These are phyloP conservation scores for Aegotheles bennettii DNA, from an alignment of 2,113 vertebrate species.

Conservation along the genomic window DNA sequence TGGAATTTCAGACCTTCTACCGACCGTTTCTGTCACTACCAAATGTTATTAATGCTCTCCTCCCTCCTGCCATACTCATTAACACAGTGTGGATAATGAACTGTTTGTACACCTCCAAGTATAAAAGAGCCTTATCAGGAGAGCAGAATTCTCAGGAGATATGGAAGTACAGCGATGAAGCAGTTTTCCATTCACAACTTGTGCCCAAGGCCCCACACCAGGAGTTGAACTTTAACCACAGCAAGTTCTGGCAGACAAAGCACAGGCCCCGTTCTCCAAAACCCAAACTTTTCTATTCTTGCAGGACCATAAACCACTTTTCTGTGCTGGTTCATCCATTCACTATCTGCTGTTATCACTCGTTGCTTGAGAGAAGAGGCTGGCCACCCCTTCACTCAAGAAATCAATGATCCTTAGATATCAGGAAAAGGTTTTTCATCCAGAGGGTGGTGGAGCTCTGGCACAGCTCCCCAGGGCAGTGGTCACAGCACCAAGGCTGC, in stretches of 20 bases:
- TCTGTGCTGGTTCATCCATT: too few relatives aligned
- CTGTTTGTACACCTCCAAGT: not conserved
- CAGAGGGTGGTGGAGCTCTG: too few relatives aligned
- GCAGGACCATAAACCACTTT: not conserved
- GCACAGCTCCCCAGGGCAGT: too few relatives aligned
- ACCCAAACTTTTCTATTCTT: too few relatives aligned
- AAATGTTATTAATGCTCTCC: not conserved
- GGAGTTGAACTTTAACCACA: not conserved
- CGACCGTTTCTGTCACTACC: not conserved
- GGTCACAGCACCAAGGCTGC: too few relatives aligned
- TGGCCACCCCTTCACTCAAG: too few relatives aligned
- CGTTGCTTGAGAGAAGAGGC: too few relatives aligned
- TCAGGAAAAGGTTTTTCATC: too few relatives aligned
- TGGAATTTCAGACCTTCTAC: accelerated
- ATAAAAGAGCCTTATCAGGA: not conserved
- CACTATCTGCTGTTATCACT: accelerated
- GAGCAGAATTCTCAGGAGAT: not conserved
- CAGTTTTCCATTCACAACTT: not conserved
- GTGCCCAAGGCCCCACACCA: not conserved
- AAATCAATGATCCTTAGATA: too few relatives aligned
- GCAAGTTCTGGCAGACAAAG: too few relatives aligned
- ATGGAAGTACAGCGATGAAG: not conserved
- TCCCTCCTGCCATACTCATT: not conserved
- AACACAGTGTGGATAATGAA: not conserved
- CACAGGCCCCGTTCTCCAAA: not conserved